These are phyloP conservation scores for Drosophila lini DNA, from an alignment of 1,140 invertebrate species.

Conservation along the genomic window DNA sequence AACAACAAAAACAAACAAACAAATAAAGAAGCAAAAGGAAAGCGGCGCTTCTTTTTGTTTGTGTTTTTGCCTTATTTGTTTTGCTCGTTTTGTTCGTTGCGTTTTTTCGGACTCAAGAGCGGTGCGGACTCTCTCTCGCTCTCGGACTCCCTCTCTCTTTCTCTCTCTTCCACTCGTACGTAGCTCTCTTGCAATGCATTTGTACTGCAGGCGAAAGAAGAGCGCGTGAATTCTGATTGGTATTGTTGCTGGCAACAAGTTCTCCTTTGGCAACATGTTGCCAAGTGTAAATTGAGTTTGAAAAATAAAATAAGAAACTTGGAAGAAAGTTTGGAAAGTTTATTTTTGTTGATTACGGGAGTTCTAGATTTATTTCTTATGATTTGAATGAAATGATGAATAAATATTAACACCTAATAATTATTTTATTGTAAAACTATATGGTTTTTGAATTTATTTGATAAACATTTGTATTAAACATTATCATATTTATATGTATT, in stretches of 20 bases:
- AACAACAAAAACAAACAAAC: constrained; percentile 43
- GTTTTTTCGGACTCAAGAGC: constrained; percentile 61
- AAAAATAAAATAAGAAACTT: neutral
- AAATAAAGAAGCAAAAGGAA: constrained; percentile 27
- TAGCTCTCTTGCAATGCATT: constrained; percentile 32
- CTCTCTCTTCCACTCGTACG: neutral
- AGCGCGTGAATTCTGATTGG: constrained; percentile 5
- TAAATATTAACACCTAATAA: too few species aligned
- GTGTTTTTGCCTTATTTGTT: constrained; percentile 74
- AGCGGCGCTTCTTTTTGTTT: constrained; percentile 56
- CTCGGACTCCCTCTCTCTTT: neutral
- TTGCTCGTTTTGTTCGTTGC: constrained; percentile 84
- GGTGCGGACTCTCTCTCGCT: neutral
- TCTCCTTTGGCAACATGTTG: constrained; percentile 71
- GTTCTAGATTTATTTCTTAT: neutral
- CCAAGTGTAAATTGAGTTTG: constrained; percentile 4
- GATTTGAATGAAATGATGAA: too few species aligned
- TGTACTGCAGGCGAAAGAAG: constrained; percentile 19
- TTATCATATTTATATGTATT: too few species aligned
- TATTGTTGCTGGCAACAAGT: constrained; percentile 13
- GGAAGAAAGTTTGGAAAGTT: constrained; percentile 15
- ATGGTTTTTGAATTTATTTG: neutral
- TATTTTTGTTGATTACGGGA: neutral
- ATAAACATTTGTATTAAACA: too few species aligned
- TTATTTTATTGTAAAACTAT: neutral